Conservation (phyloP, 1,140 invertebrate genomes). For the Andricus grossulariae region DNA sequence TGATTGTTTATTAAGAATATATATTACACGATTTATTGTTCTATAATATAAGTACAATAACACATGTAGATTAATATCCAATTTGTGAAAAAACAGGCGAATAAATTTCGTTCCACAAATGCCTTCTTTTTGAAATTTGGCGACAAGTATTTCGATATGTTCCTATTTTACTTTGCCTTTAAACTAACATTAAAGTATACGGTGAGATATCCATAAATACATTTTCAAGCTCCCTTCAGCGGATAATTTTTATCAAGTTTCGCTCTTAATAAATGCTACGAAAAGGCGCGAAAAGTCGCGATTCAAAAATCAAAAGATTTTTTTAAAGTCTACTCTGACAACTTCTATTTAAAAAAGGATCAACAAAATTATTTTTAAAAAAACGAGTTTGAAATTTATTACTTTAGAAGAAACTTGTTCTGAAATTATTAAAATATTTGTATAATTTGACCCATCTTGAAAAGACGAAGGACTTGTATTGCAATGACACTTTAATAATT, state of each 20-base stretch:
- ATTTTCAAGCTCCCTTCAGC: neutral
- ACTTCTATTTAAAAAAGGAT: neutral
- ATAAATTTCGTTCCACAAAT: neutral
- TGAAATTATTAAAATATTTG: too few relatives aligned
- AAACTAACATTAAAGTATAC: too few relatives aligned
- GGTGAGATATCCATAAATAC: neutral
- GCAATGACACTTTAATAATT: too few relatives aligned
- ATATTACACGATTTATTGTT: slow-evolving; percentile 32
- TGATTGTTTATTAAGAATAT: slow-evolving; percentile 5
- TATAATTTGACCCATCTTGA: too few relatives aligned
- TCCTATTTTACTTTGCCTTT: too few relatives aligned
- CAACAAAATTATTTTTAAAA: neutral
- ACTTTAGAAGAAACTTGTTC: neutral
- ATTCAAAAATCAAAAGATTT: slow-evolving; percentile 7
- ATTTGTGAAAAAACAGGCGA: neutral
- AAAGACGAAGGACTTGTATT: too few relatives aligned
- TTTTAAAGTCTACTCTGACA: neutral
- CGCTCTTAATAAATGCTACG: neutral
- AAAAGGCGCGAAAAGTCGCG: neutral
- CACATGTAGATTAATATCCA: slow-evolving; percentile 2
- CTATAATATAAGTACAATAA: slow-evolving; percentile 26
- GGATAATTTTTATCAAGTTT: neutral
- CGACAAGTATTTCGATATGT: too few relatives aligned
- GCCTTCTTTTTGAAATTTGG: neutral
- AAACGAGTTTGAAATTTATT: neutral